Conservation (phyloP, 2,888 invertebrate species). For the Dimorphilus gyrociliatus region DNA sequence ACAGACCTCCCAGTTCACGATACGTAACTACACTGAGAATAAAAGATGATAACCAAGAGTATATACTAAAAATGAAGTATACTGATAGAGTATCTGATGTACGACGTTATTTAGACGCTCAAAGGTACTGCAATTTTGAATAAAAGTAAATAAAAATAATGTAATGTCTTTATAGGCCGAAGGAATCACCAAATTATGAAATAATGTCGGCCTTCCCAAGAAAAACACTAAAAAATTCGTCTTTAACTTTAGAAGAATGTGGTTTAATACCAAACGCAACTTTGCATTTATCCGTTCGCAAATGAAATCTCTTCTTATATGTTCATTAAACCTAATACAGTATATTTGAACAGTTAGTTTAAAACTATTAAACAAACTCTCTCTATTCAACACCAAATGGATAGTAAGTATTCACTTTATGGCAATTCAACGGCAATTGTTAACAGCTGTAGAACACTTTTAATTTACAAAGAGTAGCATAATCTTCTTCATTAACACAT, state of each 20-base stretch:
- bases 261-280: constrained; percentile 33
- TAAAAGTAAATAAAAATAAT: too few relatives aligned
- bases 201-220: constrained; percentile 26
- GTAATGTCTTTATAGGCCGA: constrained; percentile 8
- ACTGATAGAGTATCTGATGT: constrained; percentile 28
- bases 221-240: constrained; percentile 17
- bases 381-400: too few relatives aligned
- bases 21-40: constrained; percentile 28
- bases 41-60: constrained; percentile 28
- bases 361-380: too few relatives aligned
- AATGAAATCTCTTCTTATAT: too few relatives aligned
- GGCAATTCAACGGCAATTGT: too few relatives aligned
- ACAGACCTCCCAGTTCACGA: constrained; percentile 16
- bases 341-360: too few relatives aligned
- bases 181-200: constrained; percentile 14
- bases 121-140: constrained; percentile 15
- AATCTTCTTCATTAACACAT: too few relatives aligned
- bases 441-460: too few relatives aligned
- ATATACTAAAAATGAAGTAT: constrained; percentile 33
- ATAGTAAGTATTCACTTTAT: too few relatives aligned
- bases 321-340: too few relatives aligned
- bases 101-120: constrained; percentile 19
- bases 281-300: too few relatives aligned
- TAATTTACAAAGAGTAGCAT: too few relatives aligned
- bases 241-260: constrained; percentile 18